Evolutionary conservation across 1,140 invertebrate species (phyloP).

Genomic region (Bilobella aurantiaca): DNA sequence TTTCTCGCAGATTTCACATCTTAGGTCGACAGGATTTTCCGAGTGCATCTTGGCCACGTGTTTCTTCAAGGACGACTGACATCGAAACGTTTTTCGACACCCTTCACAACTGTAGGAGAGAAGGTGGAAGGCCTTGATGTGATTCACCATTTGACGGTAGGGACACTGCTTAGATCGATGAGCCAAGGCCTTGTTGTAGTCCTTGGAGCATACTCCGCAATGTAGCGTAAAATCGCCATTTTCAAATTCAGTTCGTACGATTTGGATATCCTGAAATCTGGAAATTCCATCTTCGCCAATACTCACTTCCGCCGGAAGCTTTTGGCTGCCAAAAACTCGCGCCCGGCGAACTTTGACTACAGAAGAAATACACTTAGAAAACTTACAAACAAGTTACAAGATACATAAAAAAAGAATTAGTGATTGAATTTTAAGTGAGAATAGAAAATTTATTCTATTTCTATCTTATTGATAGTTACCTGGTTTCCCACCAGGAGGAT

Average conservation of each 20-base stretch:
- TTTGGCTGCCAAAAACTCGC: not conserved
- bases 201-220: not conserved
- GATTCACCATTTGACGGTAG: conserved; percentile 2
- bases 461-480: not conserved
- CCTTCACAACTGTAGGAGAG: not conserved
- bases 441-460: not conserved
- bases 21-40: not conserved
- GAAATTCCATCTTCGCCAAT: not conserved
- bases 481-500: not conserved
- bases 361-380: too few relatives aligned
- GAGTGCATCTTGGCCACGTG: not conserved
- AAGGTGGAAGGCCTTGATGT: not conserved
- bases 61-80: not conserved
- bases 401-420: not conserved
- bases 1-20: not conserved
- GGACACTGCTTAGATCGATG: not conserved
- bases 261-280: not conserved
- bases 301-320: not conserved
- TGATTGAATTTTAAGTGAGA: not conserved
- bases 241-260: not conserved
- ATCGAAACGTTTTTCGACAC: not conserved
- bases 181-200: not conserved
- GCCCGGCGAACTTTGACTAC: not conserved
- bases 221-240: not conserved
- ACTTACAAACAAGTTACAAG: not conserved